These are phyloP conservation scores for Gymnosoma rotundatum DNA, from an alignment of 2,888 invertebrate genomes.

Conservation along the genomic window DNA sequence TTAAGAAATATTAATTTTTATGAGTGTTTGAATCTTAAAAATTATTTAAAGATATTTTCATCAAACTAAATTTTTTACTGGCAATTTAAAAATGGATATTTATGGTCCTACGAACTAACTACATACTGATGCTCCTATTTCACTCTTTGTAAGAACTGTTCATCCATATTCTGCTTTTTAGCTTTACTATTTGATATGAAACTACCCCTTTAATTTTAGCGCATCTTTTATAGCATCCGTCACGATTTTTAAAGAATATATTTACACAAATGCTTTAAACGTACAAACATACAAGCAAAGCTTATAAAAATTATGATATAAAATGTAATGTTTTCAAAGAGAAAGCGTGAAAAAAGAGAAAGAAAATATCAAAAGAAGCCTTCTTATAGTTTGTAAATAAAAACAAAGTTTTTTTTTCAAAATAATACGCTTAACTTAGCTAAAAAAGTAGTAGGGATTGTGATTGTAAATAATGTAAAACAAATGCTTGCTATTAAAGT, in stretches of 20 bases:
- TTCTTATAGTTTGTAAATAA: background rate
- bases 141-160: no score
- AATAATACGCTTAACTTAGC: background rate
- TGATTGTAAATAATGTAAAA: background rate
- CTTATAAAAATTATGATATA: background rate
- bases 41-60: no score
- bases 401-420: background rate
- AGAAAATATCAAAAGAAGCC: background rate
- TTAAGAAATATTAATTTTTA: no score
- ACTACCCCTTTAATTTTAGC: background rate
- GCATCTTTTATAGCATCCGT: background rate
- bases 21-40: no score
- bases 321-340: conserved; percentile 5
- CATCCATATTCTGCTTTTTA: no score
- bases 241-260: background rate
- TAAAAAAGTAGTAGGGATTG: background rate
- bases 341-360: background rate
- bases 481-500: background rate
- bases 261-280: conserved; percentile 12
- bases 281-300: background rate
- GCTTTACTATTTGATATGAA: background rate
- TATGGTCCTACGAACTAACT: background rate
- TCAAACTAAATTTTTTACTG: no score
- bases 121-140: background rate
- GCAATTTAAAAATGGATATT: no score